Conservation (phyloP, 2,888 invertebrate species). For the Sinohyriopsis cumingii region DNA sequence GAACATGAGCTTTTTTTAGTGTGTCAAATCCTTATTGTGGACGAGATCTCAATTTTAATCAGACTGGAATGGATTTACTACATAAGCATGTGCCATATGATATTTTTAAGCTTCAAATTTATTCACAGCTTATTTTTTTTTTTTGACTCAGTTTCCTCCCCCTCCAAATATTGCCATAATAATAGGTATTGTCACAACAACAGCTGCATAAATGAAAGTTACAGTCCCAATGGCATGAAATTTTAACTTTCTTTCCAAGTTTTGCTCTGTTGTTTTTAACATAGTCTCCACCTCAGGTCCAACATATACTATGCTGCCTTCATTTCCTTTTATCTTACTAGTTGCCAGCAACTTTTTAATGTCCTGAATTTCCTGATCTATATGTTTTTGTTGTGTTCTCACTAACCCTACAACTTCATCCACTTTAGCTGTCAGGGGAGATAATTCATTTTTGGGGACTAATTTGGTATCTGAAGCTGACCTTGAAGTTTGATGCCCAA, state of each 20-base stretch:
- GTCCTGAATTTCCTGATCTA: slow-evolving; percentile 59
- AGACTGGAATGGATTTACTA: no score
- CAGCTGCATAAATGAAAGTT: slow-evolving; percentile 63
- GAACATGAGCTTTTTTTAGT: no score
- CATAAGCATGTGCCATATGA: no score
- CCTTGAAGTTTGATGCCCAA: slow-evolving; percentile 5
- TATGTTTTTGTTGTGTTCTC: slow-evolving; percentile 50
- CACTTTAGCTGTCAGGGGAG: slow-evolving; percentile 32
- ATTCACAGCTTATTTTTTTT: no score
- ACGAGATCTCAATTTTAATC: no score
- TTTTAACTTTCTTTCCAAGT: slow-evolving; percentile 68
- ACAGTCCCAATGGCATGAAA: slow-evolving; percentile 64
- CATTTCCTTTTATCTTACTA: slow-evolving; percentile 22
- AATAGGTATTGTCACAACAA: slow-evolving; percentile 62
- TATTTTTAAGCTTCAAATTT: no score
- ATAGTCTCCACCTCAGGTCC: slow-evolving; percentile 63
- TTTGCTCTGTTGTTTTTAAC: slow-evolving; percentile 62
- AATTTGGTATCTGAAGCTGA: slow-evolving; percentile 3
- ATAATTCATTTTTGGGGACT: not conserved
- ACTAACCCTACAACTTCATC: slow-evolving; percentile 39
- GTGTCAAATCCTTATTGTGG: no score
- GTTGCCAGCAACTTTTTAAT: slow-evolving; percentile 53
- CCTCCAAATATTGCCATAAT: slow-evolving; percentile 43
- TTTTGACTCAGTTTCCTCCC: slow-evolving; percentile 4
- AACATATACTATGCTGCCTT: slow-evolving; percentile 60